Evolutionary conservation across 2,888 invertebrate genomes (phyloP).

Genomic region (Steinernema scapterisci): DNA sequence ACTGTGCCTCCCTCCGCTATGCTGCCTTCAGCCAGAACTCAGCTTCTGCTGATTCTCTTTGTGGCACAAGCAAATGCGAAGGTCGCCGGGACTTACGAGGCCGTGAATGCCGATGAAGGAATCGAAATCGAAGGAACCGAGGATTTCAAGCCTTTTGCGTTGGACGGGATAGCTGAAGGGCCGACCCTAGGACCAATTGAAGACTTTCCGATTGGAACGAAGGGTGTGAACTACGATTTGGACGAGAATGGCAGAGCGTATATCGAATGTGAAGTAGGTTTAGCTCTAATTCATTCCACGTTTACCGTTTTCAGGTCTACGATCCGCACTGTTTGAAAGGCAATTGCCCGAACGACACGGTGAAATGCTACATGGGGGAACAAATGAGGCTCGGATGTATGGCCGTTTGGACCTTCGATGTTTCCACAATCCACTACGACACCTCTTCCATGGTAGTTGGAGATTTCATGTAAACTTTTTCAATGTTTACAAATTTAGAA

Average conservation of each 20-base stretch:
- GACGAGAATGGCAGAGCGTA: slow-evolving; percentile 40
- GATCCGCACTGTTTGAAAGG: slow-evolving; percentile 21
- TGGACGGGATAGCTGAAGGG: background rate
- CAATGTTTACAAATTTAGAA: background rate
- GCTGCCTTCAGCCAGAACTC: no score
- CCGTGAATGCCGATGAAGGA: background rate
- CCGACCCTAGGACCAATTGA: background rate
- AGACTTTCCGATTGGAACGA: background rate
- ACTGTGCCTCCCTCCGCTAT: no score
- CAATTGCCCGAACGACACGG: slow-evolving; percentile 34
- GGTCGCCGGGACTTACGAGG: background rate
- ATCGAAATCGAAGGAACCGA: background rate
- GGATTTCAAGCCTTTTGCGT: background rate
- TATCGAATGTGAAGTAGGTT: slow-evolving; percentile 43
- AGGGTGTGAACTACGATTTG: slow-evolving; percentile 46
- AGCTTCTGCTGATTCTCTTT: background rate
- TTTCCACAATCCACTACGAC: slow-evolving; percentile 3
- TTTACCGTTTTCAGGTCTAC: slow-evolving; percentile 32
- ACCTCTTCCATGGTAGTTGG: background rate
- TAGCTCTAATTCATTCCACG: background rate
- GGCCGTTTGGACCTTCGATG: slow-evolving; percentile 46
- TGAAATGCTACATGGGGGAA: slow-evolving; percentile 40
- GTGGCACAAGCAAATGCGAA: background rate
- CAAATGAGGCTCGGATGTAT: slow-evolving; percentile 43
- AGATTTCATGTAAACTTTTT: background rate